Evolutionary conservation across 2,888 invertebrate species (phyloP).

Genomic region (Drosophila peninsularis): DNA sequence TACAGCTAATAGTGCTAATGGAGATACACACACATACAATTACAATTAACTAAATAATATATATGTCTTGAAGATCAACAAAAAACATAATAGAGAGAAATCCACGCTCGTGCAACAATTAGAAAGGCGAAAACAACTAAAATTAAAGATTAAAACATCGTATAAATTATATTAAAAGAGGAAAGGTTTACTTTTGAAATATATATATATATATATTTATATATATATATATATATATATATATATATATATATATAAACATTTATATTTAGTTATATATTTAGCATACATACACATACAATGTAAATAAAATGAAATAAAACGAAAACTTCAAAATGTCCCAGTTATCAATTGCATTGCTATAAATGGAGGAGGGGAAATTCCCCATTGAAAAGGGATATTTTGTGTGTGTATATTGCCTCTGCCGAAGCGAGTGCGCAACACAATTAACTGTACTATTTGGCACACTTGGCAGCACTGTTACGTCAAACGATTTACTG

Average conservation of each 20-base stretch:
- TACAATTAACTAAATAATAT: slow-evolving; percentile 42
- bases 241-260: slow-evolving; percentile 44
- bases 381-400: slow-evolving; percentile 1
- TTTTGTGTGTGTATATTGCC: background rate
- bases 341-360: background rate
- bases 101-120: slow-evolving; percentile 57
- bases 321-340: slow-evolving; percentile 27
- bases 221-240: slow-evolving; percentile 21
- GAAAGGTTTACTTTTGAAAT: slow-evolving; percentile 76
- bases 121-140: slow-evolving; percentile 42
- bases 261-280: slow-evolving; percentile 82
- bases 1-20: slow-evolving; percentile 58
- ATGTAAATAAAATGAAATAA: slow-evolving; percentile 82
- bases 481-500: background rate
- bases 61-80: slow-evolving; percentile 57
- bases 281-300: slow-evolving; percentile 78
- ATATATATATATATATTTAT: slow-evolving; percentile 58
- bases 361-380: slow-evolving; percentile 3
- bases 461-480: slow-evolving; percentile 35
- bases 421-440: slow-evolving; percentile 7
- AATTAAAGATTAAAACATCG: slow-evolving; percentile 36
- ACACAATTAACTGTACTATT: slow-evolving; percentile 7
- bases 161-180: slow-evolving; percentile 61
- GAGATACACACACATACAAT: slow-evolving; percentile 38
- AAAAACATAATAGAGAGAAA: slow-evolving; percentile 27